Percentiles rank a stretch among this genome's conserved stretches.
phyloP scores from a whole-genome alignment of 2,797 vertebrate genomes.

The Pyrrhura leucotis region DNA sequence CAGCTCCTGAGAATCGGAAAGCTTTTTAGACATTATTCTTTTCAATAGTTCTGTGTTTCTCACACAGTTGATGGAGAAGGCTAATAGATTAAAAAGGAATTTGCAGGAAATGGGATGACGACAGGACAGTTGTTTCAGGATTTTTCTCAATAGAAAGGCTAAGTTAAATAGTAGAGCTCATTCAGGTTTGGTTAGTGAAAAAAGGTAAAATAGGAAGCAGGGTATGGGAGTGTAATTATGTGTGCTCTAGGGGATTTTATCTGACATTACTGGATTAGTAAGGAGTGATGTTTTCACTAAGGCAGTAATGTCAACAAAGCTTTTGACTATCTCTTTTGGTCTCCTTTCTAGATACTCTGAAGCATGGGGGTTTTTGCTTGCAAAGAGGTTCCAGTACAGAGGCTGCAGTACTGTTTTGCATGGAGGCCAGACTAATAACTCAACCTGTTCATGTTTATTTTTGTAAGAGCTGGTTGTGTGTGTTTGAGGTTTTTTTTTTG shows the following conservation, averaged over 20 bases:
- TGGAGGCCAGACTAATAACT: not conserved
- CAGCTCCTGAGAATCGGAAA: not conserved
- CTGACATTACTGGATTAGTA: not conserved
- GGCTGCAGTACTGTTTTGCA: not conserved
- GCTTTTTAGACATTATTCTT: not conserved
- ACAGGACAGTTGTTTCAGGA: not conserved
- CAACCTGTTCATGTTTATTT: not conserved
- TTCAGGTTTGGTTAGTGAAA: not conserved
- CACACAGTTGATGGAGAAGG: not conserved
- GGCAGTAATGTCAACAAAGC: not conserved
- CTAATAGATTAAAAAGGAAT: not conserved
- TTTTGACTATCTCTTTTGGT: not conserved
- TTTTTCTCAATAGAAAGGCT: not conserved
- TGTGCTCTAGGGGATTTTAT: not conserved
- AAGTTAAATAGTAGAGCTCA: not conserved
- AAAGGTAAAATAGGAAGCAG: not conserved
- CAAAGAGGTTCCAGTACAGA: not conserved
- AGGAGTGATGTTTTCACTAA: not conserved
- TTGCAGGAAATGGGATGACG: not conserved
- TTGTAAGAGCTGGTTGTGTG: not conserved
- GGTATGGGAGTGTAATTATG: not conserved
- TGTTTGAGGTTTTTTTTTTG: not conserved
- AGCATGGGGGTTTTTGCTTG: not conserved
- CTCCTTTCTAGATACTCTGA: not conserved
- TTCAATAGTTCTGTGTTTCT: not conserved